Conservation (phyloP, 37 sponge, comb jelly and placozoan species). For the Haliclona indistincta region DNA sequence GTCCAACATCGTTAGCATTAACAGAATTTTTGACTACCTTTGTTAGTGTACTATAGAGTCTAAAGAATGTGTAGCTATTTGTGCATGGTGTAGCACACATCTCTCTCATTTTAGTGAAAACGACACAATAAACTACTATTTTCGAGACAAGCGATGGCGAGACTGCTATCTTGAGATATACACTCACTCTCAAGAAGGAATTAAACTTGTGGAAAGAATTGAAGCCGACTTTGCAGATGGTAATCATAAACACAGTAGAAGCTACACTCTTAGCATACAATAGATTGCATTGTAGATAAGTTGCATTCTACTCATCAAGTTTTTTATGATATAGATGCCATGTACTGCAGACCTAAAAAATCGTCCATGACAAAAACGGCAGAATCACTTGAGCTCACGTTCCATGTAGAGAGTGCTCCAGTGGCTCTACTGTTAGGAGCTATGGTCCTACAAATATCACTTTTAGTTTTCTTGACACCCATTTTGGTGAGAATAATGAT, state of each 20-base stretch:
- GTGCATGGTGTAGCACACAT: neutral
- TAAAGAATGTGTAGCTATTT: neutral
- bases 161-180: conserved; percentile 41
- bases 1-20: neutral
- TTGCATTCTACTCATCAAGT: neutral
- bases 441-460: neutral
- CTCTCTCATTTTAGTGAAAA: conserved; percentile 12
- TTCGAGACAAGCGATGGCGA: neutral
- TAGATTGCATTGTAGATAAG: neutral
- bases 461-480: conserved; percentile 17
- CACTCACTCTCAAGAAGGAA: conserved; percentile 48
- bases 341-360: conserved; percentile 36
- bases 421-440: conserved; percentile 15
- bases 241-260: too few species aligned
- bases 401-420: conserved; percentile 32
- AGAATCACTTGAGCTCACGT: conserved; percentile 24
- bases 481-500: conserved; percentile 18
- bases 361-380: neutral
- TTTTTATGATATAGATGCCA: conserved; percentile 13
- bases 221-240: conserved; percentile 33
- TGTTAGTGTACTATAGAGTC: neutral
- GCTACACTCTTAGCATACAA: too few species aligned
- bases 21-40: neutral
- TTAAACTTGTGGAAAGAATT: conserved; percentile 1
- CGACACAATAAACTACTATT: conserved; percentile 13